A percentile compares a stretch with the other conserved stretches of the same genome.
Conservation (phyloP, 2,113 vertebrate species). For the Rhinolophus sinicus region DNA sequence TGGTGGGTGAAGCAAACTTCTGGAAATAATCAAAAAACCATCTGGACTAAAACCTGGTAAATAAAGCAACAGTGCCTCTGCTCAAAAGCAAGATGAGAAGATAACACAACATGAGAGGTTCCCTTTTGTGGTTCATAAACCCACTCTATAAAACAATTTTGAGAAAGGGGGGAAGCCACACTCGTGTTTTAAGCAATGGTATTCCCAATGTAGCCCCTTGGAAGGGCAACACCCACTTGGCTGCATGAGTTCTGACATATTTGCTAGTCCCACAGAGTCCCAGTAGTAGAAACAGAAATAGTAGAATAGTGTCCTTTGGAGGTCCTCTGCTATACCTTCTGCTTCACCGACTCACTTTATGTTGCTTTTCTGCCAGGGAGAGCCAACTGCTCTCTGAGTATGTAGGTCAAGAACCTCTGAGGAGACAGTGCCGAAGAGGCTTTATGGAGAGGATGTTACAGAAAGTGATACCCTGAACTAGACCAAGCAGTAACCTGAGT, state of each 20-base stretch:
- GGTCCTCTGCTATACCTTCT: background rate
- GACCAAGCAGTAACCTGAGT: slow-evolving; percentile 69
- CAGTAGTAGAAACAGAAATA: background rate
- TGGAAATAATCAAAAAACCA: slow-evolving; percentile 57
- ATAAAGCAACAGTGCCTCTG: slow-evolving; percentile 13
- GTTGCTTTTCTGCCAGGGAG: slow-evolving; percentile 15
- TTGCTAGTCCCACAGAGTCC: background rate
- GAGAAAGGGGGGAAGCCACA: background rate
- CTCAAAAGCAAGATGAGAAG: slow-evolving; percentile 16
- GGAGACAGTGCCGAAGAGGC: background rate
- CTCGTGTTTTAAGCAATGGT: background rate
- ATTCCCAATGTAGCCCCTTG: background rate
- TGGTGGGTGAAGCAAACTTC: slow-evolving; percentile 9
- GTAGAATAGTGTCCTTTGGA: background rate
- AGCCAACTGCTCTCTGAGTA: slow-evolving; percentile 20
- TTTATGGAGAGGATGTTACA: slow-evolving; percentile 30
- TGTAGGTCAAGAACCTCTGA: slow-evolving; percentile 60
- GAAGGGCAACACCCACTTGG: background rate
- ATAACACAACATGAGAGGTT: background rate
- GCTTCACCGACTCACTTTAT: background rate
- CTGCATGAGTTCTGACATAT: background rate
- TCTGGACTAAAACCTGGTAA: slow-evolving; percentile 41
- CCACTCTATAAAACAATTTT: background rate
- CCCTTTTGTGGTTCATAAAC: slow-evolving; percentile 21
- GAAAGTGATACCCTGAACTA: slow-evolving; percentile 66